Evolutionary conservation across 1,140 invertebrate species (phyloP), one percentile per base, ranked within the genome.

Genomic region (Thereuonema tuberculata): DNA sequence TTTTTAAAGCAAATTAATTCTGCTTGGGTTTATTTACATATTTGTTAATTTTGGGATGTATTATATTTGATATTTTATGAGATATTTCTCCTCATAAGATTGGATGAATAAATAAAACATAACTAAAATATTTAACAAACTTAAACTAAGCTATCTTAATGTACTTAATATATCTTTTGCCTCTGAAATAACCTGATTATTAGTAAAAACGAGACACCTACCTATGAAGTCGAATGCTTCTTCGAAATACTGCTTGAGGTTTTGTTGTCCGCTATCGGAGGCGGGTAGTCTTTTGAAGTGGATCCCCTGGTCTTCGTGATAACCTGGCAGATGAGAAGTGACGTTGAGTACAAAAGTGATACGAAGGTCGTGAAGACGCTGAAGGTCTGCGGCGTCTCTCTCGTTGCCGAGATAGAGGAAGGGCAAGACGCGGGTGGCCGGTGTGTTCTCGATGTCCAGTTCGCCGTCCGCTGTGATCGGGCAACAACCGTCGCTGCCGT

Each of bases 241-340:
- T 69, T 91, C 85, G 75, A 93, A 93, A 78, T 91, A 93, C 76
- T 92, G 89, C 67, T 87, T 86, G 17, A 93, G 82, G 74, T 93
- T 93, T 70, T 93, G 89, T 67, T 89, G 85, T 14, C 85, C 83
- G 47, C 84, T 88, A 76, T 93, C 89, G 25, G 82, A 80, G 48
- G 87, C 89, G 23, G 87, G 86, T 66, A 93, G 82, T 69, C 87
- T 81, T 71, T 86, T 85, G 72, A 89, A 89, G 48, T 80, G 81
- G 67, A 91, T 83, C 24, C 84, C 85, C 64, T 70, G 75, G 63
- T 79, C 75, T 72, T 84, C 79, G 73, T 82, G 82, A 70, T 83
- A 81, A 27, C 79, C 81, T 31, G 86, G 84, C 65, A 85, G 70
- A 69, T 89, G 84, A 66, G 84, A 82, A 64, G 88, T 92, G 59